A percentile compares a stretch with the other conserved stretches of the same genome.
These are phyloP conservation scores for Vidua macroura DNA, from an alignment of 2,113 vertebrate species.

Conservation along the genomic window DNA sequence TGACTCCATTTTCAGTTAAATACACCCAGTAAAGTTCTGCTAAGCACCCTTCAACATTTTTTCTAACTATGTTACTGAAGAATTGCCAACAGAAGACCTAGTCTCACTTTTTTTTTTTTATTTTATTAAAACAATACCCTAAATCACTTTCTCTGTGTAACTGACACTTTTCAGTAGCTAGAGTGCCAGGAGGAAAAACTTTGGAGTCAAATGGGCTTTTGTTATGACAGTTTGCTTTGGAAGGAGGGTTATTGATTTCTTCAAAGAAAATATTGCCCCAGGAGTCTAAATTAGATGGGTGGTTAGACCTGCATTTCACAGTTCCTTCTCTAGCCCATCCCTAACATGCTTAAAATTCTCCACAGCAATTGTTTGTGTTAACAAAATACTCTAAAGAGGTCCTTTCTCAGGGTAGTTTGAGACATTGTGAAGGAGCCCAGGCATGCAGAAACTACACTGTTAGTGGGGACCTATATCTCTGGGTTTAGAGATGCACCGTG, in stretches of 20 bases:
- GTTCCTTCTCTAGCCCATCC: slow-evolving; percentile 49
- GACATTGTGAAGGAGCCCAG: neutral
- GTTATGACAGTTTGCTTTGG: slow-evolving; percentile 43
- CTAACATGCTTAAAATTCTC: slow-evolving; percentile 64
- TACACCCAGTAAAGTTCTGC: neutral
- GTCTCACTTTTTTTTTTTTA: neutral
- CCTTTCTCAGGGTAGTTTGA: neutral
- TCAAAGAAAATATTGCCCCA: slow-evolving; percentile 26
- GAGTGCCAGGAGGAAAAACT: neutral
- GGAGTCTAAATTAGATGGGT: slow-evolving; percentile 7
- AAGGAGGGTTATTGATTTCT: slow-evolving; percentile 42
- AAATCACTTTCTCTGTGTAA: neutral
- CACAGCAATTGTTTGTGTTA: slow-evolving; percentile 20
- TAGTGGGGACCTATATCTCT: neutral
- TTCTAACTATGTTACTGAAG: neutral
- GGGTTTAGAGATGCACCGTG: neutral
- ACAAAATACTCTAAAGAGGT: neutral
- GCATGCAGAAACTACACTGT: neutral
- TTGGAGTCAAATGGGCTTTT: slow-evolving; percentile 17
- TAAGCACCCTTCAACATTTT: neutral
- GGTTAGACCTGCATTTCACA: slow-evolving; percentile 57
- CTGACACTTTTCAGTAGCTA: neutral
- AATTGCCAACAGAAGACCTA: neutral
- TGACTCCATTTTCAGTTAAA: neutral
- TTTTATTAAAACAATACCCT: neutral